Evolutionary conservation across 2,113 vertebrate genomes (phyloP).

Genomic region (Bubo bubo): DNA sequence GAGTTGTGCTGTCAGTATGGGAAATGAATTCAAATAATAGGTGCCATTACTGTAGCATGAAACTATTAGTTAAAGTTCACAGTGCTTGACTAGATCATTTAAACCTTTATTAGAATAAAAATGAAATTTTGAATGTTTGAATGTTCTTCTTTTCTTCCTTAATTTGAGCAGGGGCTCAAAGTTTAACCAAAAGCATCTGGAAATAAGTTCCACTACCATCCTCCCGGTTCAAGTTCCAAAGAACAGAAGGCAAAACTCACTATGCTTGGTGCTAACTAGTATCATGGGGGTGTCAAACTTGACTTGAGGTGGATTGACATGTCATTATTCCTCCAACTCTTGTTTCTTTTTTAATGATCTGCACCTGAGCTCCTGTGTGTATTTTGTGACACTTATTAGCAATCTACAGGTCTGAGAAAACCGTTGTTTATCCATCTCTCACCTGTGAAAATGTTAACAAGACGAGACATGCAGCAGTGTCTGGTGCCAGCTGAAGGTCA

Average conservation of each 20-base stretch:
- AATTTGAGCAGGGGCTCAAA: not conserved
- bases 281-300: constrained; percentile 24
- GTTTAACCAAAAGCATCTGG: constrained; percentile 30
- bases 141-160: not conserved
- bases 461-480: not conserved
- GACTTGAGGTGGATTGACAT: constrained; percentile 40
- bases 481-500: constrained; percentile 59
- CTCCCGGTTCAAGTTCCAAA: not conserved
- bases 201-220: constrained; percentile 20
- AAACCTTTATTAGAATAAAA: constrained; percentile 41
- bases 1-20: constrained; percentile 38
- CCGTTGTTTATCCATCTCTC: constrained; percentile 59
- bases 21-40: constrained; percentile 62
- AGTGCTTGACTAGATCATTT: constrained; percentile 44
- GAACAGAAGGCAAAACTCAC: constrained; percentile 10
- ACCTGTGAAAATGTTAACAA: constrained; percentile 65
- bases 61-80: constrained; percentile 69
- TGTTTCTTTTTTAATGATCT: constrained; percentile 65
- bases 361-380: constrained; percentile 45
- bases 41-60: constrained; percentile 49
- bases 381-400: constrained; percentile 64
- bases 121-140: not conserved
- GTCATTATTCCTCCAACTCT: constrained; percentile 58
- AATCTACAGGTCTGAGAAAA: constrained; percentile 29
- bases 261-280: not conserved